A percentile compares a stretch with the other conserved stretches of the same genome.
These are phyloP conservation scores for Coenonympha arcania DNA, from an alignment of 2,888 invertebrate species.

Conservation along the genomic window DNA sequence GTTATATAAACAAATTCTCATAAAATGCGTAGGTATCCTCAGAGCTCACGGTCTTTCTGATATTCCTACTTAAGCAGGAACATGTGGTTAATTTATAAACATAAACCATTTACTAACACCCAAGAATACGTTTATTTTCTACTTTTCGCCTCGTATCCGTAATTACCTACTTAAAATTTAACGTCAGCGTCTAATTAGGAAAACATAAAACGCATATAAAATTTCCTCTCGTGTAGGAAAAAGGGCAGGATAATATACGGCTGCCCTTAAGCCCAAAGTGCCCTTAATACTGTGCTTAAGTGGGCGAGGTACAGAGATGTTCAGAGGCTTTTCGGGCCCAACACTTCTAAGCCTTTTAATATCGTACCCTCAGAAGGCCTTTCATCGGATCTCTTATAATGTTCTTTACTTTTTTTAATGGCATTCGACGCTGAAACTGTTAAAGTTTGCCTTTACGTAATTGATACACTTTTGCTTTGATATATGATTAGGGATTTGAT, in stretches of 20 bases:
- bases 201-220: conserved; percentile 40
- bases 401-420: conserved; percentile 59
- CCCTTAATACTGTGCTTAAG: conserved; percentile 73
- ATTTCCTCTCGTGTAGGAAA: conserved; percentile 39
- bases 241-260: conserved; percentile 63
- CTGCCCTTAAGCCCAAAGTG: conserved; percentile 61
- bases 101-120: conserved; percentile 4
- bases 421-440: conserved; percentile 40
- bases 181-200: conserved; percentile 30
- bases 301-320: conserved; percentile 67
- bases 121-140: conserved; percentile 11
- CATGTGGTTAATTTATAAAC: not conserved
- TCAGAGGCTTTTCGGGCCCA: conserved; percentile 68
- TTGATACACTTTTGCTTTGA: conserved; percentile 21
- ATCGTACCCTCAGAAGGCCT: conserved; percentile 57
- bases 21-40: no score
- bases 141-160: conserved; percentile 25
- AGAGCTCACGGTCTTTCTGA: no score
- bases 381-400: conserved; percentile 49
- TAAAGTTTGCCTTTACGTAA: conserved; percentile 29
- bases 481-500: conserved; percentile 6
- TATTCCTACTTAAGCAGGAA: no score
- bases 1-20: no score
- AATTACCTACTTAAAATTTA: conserved; percentile 32
- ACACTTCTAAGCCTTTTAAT: conserved; percentile 73